A percentile compares a stretch with the other conserved stretches of the same genome.
Conservation (phyloP, 2,797 vertebrate genomes). For the Graptemys geographica region DNA sequence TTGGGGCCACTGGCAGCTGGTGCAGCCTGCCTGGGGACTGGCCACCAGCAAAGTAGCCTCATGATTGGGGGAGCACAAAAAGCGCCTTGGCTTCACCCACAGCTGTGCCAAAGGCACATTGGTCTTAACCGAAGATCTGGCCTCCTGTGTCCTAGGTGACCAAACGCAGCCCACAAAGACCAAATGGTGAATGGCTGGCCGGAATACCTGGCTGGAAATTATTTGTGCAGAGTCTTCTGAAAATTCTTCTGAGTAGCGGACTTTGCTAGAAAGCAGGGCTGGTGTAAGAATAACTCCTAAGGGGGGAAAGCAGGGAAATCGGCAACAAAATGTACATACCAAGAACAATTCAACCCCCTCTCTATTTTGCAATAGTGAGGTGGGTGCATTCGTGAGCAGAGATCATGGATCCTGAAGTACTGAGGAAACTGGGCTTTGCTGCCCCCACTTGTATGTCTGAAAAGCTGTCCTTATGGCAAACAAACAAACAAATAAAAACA, state of each 20-base stretch:
- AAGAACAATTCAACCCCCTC: constrained; percentile 42
- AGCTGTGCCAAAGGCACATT: neutral
- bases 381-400: neutral
- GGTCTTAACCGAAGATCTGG: neutral
- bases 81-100: neutral
- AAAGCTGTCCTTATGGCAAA: constrained; percentile 8
- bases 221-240: constrained; percentile 58
- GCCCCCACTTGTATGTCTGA: neutral
- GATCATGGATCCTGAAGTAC: neutral
- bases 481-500: constrained; percentile 27
- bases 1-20: neutral
- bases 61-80: neutral
- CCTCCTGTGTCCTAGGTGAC: neutral
- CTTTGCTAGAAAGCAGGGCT: constrained; percentile 70
- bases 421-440: constrained; percentile 1
- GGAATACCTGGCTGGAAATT: constrained; percentile 37
- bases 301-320: constrained; percentile 35
- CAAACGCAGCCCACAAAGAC: neutral
- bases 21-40: neutral
- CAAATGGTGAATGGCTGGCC: neutral
- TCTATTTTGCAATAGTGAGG: neutral
- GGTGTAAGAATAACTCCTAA: constrained; percentile 57
- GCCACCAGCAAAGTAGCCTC: neutral
- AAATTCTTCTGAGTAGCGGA: constrained; percentile 69
- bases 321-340: constrained; percentile 50